These are phyloP conservation scores for chimpanzee (Pan troglodytes) DNA, from an alignment of 2,113 vertebrate genomes.

Conservation along the genomic window DNA sequence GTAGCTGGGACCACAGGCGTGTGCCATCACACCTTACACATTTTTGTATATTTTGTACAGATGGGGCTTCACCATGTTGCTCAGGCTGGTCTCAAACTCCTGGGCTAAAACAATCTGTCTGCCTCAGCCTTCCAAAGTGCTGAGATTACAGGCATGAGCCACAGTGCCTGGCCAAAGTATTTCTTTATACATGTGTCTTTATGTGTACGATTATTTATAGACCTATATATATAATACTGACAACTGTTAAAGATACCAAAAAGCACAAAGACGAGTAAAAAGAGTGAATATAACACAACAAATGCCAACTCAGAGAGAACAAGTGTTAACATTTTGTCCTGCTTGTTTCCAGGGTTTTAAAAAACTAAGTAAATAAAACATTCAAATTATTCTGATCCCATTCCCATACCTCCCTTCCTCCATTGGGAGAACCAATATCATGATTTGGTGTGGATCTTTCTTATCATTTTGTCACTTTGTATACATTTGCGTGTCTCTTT, in stretches of 20 bases:
- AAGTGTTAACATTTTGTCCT: slow-evolving; percentile 19
- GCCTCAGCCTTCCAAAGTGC: no score
- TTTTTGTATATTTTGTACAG: no score
- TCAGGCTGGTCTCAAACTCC: no score
- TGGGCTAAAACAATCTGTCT: no score
- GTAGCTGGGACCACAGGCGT: no score
- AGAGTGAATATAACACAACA: background rate
- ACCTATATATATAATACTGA: background rate
- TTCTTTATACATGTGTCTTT: background rate
- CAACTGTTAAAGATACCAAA: background rate
- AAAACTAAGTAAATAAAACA: background rate
- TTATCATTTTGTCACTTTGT: background rate
- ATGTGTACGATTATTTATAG: background rate
- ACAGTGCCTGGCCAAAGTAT: background rate
- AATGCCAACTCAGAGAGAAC: background rate
- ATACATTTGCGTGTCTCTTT: background rate
- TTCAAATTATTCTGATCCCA: background rate
- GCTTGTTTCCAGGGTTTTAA: background rate
- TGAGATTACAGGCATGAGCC: no score
- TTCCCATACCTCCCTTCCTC: background rate
- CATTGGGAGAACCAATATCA: background rate
- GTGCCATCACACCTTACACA: no score
- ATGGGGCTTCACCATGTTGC: no score
- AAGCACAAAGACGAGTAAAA: slow-evolving; percentile 2
- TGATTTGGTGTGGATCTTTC: background rate